A percentile compares a stretch with the other conserved stretches of the same genome.
Conservation (phyloP, 2,797 vertebrate species). For the Smutsia temminckii region DNA sequence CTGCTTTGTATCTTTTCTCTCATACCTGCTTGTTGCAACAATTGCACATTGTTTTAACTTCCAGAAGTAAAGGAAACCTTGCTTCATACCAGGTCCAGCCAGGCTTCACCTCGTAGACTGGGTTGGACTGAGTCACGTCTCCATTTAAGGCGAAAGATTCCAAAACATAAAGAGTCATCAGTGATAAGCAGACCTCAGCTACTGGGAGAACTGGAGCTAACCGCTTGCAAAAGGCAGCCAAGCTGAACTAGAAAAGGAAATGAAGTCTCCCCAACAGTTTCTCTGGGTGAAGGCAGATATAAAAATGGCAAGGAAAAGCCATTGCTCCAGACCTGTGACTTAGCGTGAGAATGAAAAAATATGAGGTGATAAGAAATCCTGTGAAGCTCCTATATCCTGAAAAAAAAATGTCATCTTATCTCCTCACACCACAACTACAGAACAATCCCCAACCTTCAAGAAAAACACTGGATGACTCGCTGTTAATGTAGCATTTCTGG, state of each 20-base stretch:
- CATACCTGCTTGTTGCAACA: neutral
- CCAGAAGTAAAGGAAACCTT: neutral
- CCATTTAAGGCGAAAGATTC: neutral
- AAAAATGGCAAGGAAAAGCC: neutral
- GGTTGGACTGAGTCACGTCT: neutral
- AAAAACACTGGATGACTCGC: neutral
- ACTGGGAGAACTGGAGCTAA: neutral
- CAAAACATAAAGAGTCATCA: neutral
- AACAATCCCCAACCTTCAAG: constrained; percentile 26
- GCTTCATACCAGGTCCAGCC: neutral
- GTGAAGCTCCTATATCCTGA: neutral
- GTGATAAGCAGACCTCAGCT: neutral
- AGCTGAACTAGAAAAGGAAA: neutral
- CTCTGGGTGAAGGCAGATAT: neutral
- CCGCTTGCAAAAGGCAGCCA: neutral
- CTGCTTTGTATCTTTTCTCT: neutral
- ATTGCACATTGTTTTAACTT: neutral
- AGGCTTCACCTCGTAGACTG: neutral
- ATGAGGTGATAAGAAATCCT: neutral
- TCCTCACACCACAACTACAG: neutral
- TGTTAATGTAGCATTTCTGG: constrained; percentile 48
- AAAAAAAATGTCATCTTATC: neutral
- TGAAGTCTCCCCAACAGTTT: neutral
- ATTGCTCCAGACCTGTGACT: neutral
- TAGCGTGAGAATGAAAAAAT: neutral